Base-by-base conservation (phyloP, 1,140 invertebrate species). In the Aphidius gifuensis region DNA sequence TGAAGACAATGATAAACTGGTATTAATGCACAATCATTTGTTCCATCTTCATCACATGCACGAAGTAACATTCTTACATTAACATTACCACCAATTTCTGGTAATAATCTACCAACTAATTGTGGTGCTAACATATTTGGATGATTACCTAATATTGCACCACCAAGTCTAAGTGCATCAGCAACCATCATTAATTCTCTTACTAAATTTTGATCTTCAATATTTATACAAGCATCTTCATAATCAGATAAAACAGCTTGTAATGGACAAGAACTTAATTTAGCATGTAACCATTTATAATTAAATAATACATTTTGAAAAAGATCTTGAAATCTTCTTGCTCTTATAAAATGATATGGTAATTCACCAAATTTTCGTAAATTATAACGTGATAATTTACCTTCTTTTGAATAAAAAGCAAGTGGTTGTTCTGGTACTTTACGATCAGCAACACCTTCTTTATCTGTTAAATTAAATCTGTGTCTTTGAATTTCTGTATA, bases 121-220 rank as follows among this genome's bases (percentile, higher is more conserved):
- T 99, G 96, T 0, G 96, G 93, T 0, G 94, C 96, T 45, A 99
- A 78, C 96, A 99, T 99, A 69, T 97, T 90, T 0, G 97, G 95
- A 79, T 96, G 93, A 62, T 90, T 87, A 21, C 90, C 90, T 9
- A 98, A 79, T 63, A 97, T 93, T 5, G 93, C 93, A 2, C 93
- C 93, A 3, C 93, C 96, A 21, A 99, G 83, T 51, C 96, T 85
- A 5, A 99, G 79, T 5, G 96, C 96, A 79, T 99, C 97, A 0
- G 95, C 94, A 4, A 99, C 93, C 54, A 99, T 75, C 86, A 94
- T 92, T 5, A 97, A 83, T 78, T 97, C 93, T 70, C 94, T 91
- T 9, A 88, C 89, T 39, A 90, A 85, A 72, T 94, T 92, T 70
- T 92, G 91, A 70, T 94, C 88, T 6, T 92, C 90, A 42, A 95